Base-by-base conservation (phyloP, 2,888 invertebrate genomes). In the Rhabditoides inermis region DNA sequence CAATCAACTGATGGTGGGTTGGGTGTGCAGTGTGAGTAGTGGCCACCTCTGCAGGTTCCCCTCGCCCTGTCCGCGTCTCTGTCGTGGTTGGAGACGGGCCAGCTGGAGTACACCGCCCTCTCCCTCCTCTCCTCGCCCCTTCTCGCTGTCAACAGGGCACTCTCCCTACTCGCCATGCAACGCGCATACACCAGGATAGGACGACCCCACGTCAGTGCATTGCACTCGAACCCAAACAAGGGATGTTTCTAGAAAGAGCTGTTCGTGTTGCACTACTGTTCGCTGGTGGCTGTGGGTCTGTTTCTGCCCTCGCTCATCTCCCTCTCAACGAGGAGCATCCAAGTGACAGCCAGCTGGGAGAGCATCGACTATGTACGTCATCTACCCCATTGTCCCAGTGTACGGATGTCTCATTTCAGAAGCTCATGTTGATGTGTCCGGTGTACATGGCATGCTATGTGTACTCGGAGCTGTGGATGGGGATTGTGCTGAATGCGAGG, bases 301-400 rank as follows among this genome's bases (percentile, higher is more conserved):
- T 50, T 62, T 22, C 25, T 70, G 5, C 70, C 71, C 0, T 70
- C 72, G 0, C n/a, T 68, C 2, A 23, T 70, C 20, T 72, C 71
- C 1, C 68, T 62, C 45, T 53, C 56, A 1, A 28, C 47, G 23
- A 56, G 62, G 25, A 49, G 58, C 28, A 65, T 72, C 2, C 56
- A 69, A 39, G 67, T 72, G 15, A 71, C 73, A 28, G 74, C 74
- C 2, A 66, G 69, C 35, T 74, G 74, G 74, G 74, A 74, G 44
- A 68, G 66, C 32, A 74, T 74, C 32, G 74, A 75, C 50, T 69
- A 70, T 53, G 74, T 75, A 42, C 58, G 69, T 53, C n/a, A n/a
- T n/a, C n/a, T n/a, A n/a, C n/a, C n/a, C n/a, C n/a, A n/a, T n/a
- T n/a, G n/a, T n/a, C n/a, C n/a, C n/a, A n/a, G n/a, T n/a, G n/a